A percentile compares a stretch with the other conserved stretches of the same genome.
Conservation (phyloP, 2,113 vertebrate genomes). For the Galbula dea region DNA sequence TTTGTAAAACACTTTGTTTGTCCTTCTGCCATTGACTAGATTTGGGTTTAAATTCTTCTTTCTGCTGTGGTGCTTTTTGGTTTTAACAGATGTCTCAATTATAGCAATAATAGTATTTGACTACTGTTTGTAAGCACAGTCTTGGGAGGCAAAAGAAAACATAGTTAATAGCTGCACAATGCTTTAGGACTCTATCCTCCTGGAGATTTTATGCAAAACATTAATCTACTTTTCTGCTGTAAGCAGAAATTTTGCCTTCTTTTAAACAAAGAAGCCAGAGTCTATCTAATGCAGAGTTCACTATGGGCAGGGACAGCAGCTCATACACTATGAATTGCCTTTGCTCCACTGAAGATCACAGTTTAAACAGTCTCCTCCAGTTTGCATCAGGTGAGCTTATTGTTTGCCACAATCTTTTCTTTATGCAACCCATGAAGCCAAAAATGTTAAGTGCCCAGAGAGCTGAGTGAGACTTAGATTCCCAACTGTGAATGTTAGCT, state of each 20-base stretch:
- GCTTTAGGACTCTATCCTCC: background rate
- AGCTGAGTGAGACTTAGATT: background rate
- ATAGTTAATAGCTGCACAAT: background rate
- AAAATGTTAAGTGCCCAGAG: background rate
- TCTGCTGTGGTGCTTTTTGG: background rate
- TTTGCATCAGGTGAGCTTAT: background rate
- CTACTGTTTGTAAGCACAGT: background rate
- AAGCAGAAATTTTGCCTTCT: background rate
- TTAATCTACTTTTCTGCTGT: background rate
- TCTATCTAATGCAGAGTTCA: background rate
- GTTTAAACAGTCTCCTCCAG: background rate
- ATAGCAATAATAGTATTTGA: background rate
- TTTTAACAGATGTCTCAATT: constrained; percentile 39
- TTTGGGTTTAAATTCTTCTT: background rate
- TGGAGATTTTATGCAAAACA: background rate
- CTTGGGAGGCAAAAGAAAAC: background rate
- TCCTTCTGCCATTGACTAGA: background rate
- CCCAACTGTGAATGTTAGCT: background rate
- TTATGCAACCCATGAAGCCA: background rate
- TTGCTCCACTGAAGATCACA: background rate
- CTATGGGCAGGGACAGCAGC: background rate
- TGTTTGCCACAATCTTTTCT: background rate
- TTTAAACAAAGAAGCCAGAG: background rate
- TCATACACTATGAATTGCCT: background rate
- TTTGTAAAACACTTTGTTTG: constrained; percentile 59